These are phyloP conservation scores for Isichthys henryi DNA, from an alignment of 2,113 vertebrate genomes.

Conservation along the genomic window DNA sequence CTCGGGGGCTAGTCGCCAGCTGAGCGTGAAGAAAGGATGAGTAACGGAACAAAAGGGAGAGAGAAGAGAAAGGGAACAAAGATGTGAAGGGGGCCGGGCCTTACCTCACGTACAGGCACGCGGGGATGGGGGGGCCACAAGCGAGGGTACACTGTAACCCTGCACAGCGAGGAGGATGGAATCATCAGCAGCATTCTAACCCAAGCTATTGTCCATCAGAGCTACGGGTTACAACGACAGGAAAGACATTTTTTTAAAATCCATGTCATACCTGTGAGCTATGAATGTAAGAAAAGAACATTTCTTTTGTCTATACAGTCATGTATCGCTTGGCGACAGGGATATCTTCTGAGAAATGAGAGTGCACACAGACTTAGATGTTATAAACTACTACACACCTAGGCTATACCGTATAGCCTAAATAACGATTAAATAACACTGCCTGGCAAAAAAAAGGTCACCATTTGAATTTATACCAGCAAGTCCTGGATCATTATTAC, in stretches of 20 bases:
- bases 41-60: background rate
- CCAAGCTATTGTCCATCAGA: background rate
- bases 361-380: background rate
- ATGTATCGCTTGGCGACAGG: background rate
- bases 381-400: background rate
- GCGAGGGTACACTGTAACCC: background rate
- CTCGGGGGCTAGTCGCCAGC: conserved; percentile 66
- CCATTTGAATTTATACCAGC: background rate
- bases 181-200: background rate
- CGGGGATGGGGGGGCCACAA: background rate
- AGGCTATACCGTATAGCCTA: background rate
- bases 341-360: background rate
- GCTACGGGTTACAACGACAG: background rate
- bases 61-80: conserved; percentile 7
- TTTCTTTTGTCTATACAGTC: background rate
- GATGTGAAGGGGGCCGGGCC: background rate
- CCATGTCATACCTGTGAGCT: background rate
- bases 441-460: background rate
- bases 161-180: background rate
- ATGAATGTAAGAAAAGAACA: background rate
- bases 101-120: background rate
- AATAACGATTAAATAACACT: background rate
- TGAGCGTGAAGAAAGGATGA: conserved; percentile 21
- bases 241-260: background rate
- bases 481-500: background rate